phyloP scores from a whole-genome alignment of 2,888 invertebrate species.

The Monopis laevigella region DNA sequence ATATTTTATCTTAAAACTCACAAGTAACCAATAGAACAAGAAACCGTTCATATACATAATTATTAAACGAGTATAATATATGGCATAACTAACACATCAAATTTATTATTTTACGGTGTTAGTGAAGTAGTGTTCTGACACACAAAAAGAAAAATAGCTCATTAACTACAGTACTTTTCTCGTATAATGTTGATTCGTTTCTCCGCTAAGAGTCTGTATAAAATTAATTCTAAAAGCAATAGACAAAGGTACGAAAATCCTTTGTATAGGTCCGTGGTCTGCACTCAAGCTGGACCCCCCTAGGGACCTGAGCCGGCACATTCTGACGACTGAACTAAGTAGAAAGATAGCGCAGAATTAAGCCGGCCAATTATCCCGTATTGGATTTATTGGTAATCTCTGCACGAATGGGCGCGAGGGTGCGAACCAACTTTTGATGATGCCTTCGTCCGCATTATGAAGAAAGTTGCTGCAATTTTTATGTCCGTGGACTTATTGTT shows the following conservation, averaged over 20 bases:
- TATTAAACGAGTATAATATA: too few species aligned
- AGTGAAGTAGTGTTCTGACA: neutral
- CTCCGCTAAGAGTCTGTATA: constrained; percentile 17
- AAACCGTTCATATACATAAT: too few species aligned
- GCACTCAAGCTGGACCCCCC: constrained; percentile 44
- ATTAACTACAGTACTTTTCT: constrained; percentile 50
- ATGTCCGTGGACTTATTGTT: constrained; percentile 63
- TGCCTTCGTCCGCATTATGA: constrained; percentile 63
- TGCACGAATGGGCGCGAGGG: constrained; percentile 67
- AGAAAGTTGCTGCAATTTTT: constrained; percentile 67
- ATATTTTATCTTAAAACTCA: too few species aligned
- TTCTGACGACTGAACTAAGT: constrained; percentile 68
- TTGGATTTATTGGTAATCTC: constrained; percentile 69
- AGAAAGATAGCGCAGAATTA: constrained; percentile 69
- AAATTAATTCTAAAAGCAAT: constrained; percentile 35
- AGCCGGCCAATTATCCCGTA: constrained; percentile 69
- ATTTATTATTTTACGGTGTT: too few species aligned
- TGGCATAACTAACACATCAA: too few species aligned
- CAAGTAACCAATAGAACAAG: too few species aligned
- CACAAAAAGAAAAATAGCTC: constrained; percentile 34
- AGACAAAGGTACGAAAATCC: constrained; percentile 40
- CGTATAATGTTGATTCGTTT: constrained; percentile 35
- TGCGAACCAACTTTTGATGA: constrained; percentile 67
- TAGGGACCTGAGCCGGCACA: constrained; percentile 63
- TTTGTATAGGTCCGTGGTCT: constrained; percentile 27